Percentiles rank a stretch among this genome's conserved stretches.
Conservation (phyloP, 2,797 vertebrate genomes). For the Agapornis canus region DNA sequence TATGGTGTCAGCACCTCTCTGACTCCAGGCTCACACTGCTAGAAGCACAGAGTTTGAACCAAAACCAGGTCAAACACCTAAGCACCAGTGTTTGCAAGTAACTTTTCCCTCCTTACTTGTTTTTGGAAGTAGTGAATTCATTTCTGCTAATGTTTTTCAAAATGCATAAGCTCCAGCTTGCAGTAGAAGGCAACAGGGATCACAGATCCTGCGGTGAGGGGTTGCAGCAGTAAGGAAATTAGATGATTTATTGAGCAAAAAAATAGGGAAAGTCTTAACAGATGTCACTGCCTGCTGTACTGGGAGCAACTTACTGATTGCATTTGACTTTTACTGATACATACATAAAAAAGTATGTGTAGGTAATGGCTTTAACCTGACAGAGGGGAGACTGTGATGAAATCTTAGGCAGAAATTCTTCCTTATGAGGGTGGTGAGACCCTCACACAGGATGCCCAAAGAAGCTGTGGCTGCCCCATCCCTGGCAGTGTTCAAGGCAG, state of each 20-base stretch:
- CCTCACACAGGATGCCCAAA: background rate
- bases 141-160: background rate
- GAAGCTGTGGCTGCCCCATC: background rate
- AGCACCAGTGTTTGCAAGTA: background rate
- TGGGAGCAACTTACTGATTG: background rate
- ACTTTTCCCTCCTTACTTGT: background rate
- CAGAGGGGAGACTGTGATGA: background rate
- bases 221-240: background rate
- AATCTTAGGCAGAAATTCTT: background rate
- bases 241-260: background rate
- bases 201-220: rapidly evolving
- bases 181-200: background rate
- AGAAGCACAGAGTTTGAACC: background rate
- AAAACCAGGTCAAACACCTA: background rate
- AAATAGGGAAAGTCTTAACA: background rate
- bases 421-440: background rate
- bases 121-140: background rate
- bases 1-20: rapidly evolving
- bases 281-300: background rate
- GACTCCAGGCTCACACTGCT: background rate
- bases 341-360: too few relatives aligned
- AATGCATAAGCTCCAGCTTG: background rate
- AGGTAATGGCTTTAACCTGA: background rate
- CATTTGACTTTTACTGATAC: background rate
- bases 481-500: background rate